Base-by-base conservation (phyloP, 2,888 invertebrate genomes). In the Sinohyriopsis cumingii region DNA sequence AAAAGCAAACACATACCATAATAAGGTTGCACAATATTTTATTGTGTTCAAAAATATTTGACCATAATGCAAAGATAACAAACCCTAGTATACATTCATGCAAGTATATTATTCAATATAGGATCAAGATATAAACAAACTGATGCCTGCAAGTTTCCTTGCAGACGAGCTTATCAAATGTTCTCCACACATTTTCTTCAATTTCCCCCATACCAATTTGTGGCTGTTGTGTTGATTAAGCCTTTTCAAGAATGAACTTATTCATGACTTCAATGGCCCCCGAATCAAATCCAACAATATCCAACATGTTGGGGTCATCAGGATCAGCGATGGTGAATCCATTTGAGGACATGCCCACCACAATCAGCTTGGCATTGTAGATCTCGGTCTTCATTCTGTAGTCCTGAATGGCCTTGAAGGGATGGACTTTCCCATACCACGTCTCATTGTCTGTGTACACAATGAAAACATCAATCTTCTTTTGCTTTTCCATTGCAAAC, bases 381-480 rank as follows among this genome's bases (percentile, higher is more conserved):
- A 82, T 80, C 3, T 77, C 91, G 73, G 91, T 85, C 62, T 90
- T 88, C 33, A 89, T 83, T 71, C 93, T 91, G 87, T 95, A 95
- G 64, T 92, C 90, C 70, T 91, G 87, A 66, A 95, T 90, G 12
- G 91, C 91, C 55, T 89, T 76, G 89, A 79, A 91, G 87, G 82
- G 93, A 90, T 90, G 93, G 86, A 90, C 91, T 88, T 15, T 79
- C 55, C 45, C 80, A 79, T 85, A 78, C 75, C 81, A 61, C 76
- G 89, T 78, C 82, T 86, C 82, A 90, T 91, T 82, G 88, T 94
- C 93, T 55, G 94, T 92, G 87, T 94, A 92, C 87, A 94, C 93
- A 65, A 95, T 92, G 88, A 95, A 94, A 45, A 94, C 93, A 87
- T 95, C 95, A 76, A 93, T 92, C 75, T 77, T 90, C 80, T 93